Conservation (phyloP, 2,113 vertebrate genomes). For the Meles meles region DNA sequence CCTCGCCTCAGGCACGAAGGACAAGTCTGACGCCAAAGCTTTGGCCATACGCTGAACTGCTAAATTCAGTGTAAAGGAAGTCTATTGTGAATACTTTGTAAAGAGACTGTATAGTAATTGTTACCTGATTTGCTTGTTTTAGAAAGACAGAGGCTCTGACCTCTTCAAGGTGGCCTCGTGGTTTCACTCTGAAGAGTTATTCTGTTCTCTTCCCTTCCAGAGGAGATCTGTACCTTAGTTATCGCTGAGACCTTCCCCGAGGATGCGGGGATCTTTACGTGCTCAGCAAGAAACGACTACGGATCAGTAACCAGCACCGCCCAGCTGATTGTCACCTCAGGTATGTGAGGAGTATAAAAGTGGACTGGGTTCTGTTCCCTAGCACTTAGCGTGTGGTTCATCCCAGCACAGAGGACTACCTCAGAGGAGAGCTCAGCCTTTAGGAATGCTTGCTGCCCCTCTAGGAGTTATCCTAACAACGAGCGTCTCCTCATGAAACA, state of each 20-base stretch:
- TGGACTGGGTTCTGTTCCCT: neutral
- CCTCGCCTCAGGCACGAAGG: neutral
- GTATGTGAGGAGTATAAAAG: slow-evolving; percentile 72
- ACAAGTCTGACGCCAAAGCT: neutral
- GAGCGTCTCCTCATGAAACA: neutral
- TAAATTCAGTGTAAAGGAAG: neutral
- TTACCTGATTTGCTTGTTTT: neutral
- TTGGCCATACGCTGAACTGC: neutral
- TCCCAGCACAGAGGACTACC: neutral
- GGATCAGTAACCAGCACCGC: slow-evolving; percentile 91
- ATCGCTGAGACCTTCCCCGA: slow-evolving; percentile 97
- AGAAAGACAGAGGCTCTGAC: neutral
- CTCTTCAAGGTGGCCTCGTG: neutral
- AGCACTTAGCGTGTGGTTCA: neutral
- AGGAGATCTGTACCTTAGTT: slow-evolving; percentile 98
- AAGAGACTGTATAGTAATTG: neutral
- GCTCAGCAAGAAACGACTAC: slow-evolving; percentile 89
- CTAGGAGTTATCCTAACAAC: neutral
- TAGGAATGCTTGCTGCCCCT: neutral
- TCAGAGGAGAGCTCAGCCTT: neutral
- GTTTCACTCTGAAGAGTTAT: neutral
- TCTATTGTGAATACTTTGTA: neutral
- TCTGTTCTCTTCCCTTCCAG: slow-evolving; percentile 79
- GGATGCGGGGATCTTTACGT: slow-evolving; percentile 93
- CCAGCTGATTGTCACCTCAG: slow-evolving; percentile 88